A percentile compares a stretch with the other conserved stretches of the same genome.
Evolutionary conservation across 1,140 invertebrate species (phyloP).

Genomic region (Aphelenchoides besseyi): DNA sequence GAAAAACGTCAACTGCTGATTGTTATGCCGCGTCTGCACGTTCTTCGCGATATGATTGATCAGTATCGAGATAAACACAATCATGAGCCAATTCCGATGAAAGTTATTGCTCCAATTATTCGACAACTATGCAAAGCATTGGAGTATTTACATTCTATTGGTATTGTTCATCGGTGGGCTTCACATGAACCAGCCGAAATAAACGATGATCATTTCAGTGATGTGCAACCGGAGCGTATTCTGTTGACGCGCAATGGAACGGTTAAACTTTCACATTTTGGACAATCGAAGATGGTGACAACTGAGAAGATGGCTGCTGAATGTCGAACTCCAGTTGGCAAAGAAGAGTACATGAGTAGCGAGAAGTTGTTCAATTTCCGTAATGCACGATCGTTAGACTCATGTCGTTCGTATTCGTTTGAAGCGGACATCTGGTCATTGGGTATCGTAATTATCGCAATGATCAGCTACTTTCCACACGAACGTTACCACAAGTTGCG

Average conservation of each 20-base stretch:
- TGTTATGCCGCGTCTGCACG: conserved; percentile 39
- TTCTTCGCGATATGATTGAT: conserved; percentile 31
- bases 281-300: conserved; percentile 26
- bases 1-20: conserved; percentile 32
- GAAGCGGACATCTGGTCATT: conserved; percentile 43
- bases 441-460: conserved; percentile 37
- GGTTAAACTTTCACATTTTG: conserved; percentile 44
- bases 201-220: conserved; percentile 15
- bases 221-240: conserved; percentile 46
- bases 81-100: conserved; percentile 35
- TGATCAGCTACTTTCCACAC: conserved; percentile 44
- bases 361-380: conserved; percentile 33
- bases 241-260: conserved; percentile 41
- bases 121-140: conserved; percentile 40
- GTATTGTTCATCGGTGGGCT: conserved; percentile 38
- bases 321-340: conserved; percentile 42
- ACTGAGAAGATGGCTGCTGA: conserved; percentile 20
- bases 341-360: conserved; percentile 45
- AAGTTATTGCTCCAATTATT: conserved; percentile 42
- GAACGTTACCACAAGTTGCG: conserved; percentile 33
- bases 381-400: conserved; percentile 1
- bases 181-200: not conserved
- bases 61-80: conserved; percentile 18
- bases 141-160: conserved; percentile 38
- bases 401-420: conserved; percentile 28